These are phyloP conservation scores for Ptyas mucosa DNA, from an alignment of 2,113 vertebrate species.

Conservation along the genomic window DNA sequence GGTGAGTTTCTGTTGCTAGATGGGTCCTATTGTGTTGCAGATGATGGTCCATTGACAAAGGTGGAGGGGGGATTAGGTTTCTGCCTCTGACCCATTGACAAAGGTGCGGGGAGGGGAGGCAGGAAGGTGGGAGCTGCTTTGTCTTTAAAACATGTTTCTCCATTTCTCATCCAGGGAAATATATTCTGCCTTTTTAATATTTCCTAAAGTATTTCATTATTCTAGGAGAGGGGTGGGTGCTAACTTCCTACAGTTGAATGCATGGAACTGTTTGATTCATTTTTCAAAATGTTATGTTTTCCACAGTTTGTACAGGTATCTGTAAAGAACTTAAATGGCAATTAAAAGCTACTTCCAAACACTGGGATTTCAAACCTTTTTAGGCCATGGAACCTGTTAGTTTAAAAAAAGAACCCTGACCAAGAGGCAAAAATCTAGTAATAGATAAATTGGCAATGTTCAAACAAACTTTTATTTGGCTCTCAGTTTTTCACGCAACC, in stretches of 20 bases:
- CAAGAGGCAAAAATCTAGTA: neutral
- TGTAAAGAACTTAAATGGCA: neutral
- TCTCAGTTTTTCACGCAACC: neutral
- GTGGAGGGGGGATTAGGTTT: no score
- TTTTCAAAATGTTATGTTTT: neutral
- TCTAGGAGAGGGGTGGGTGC: no score
- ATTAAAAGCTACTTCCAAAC: neutral
- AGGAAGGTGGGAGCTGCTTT: no score
- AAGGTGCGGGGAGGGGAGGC: no score
- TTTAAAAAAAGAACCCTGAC: neutral
- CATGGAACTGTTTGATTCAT: neutral
- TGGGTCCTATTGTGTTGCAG: no score
- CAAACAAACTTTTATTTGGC: neutral
- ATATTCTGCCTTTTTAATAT: no score
- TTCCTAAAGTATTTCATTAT: no score
- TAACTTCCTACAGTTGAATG: neutral
- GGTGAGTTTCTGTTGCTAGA: no score
- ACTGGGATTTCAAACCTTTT: neutral
- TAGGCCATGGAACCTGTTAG: neutral
- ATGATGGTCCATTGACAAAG: no score
- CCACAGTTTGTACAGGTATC: neutral
- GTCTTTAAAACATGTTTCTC: no score
- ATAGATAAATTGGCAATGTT: neutral
- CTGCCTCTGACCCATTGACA: no score
- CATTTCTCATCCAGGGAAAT: no score